Conservation (phyloP, 2,113 vertebrate species). For the Dipodomys merriami region DNA sequence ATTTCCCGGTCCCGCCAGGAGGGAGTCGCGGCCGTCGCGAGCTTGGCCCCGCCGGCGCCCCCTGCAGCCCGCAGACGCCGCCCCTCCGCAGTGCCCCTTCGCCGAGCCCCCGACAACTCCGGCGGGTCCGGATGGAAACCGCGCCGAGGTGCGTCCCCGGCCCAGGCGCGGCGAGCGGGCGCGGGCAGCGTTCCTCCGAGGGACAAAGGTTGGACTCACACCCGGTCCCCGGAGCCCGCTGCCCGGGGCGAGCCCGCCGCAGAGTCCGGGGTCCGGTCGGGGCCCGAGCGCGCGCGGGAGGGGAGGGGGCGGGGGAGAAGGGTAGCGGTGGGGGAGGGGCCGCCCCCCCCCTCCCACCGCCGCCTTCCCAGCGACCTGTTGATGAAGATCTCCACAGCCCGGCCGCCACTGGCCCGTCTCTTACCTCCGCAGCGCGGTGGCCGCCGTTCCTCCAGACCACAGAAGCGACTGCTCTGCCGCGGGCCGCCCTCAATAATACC, state of each 20-base stretch:
- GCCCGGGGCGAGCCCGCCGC: neutral
- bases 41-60: neutral
- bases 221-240: neutral
- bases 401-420: neutral
- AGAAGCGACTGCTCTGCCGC: neutral
- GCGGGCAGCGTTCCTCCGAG: neutral
- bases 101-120: neutral
- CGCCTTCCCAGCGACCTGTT: conserved; percentile 71
- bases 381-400: conserved; percentile 56
- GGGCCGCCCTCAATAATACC: neutral
- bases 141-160: conserved; percentile 31
- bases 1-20: neutral
- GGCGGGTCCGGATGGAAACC: neutral
- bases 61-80: neutral
- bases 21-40: neutral
- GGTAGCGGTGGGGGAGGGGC: conserved; percentile 19
- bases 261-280: neutral
- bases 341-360: conserved; percentile 5
- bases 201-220: conserved; percentile 74
- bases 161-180: neutral
- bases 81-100: neutral
- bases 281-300: neutral
- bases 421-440: conserved; percentile 65
- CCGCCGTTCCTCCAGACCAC: neutral
- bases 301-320: too few species aligned